Conservation (phyloP, 2,113 vertebrate genomes). For the Hystrix cristata region DNA sequence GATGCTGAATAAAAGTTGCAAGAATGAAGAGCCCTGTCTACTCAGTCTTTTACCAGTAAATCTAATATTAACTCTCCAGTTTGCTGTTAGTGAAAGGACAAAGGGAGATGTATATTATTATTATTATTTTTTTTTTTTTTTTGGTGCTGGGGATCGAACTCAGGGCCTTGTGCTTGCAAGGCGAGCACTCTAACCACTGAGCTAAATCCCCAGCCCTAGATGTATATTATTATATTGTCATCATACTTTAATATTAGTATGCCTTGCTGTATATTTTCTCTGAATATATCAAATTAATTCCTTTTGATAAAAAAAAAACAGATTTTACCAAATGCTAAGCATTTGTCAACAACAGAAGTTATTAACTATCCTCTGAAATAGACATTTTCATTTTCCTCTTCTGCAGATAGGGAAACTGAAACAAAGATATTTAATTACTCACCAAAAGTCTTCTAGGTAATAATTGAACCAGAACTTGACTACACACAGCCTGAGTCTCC, state of each 20-base stretch:
- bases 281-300: not conserved
- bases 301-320: not conserved
- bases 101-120: not conserved
- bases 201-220: not conserved
- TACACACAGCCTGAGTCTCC: not conserved
- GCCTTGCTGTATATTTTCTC: not conserved
- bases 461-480: slow-evolving; percentile 31
- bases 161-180: no score
- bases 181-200: no score
- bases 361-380: not conserved
- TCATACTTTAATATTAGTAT: not conserved
- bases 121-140: no score
- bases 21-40: not conserved
- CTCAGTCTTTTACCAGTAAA: not conserved
- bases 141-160: no score
- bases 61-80: not conserved
- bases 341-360: not conserved
- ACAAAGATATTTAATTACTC: slow-evolving; percentile 12
- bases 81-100: not conserved
- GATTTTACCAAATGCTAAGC: not conserved
- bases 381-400: not conserved
- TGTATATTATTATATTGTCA: not conserved
- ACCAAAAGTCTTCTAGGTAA: not conserved
- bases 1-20: not conserved
- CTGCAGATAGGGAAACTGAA: not conserved